These are phyloP conservation scores for Diaphora mendica DNA, from an alignment of 2,888 invertebrate genomes.

Conservation along the genomic window DNA sequence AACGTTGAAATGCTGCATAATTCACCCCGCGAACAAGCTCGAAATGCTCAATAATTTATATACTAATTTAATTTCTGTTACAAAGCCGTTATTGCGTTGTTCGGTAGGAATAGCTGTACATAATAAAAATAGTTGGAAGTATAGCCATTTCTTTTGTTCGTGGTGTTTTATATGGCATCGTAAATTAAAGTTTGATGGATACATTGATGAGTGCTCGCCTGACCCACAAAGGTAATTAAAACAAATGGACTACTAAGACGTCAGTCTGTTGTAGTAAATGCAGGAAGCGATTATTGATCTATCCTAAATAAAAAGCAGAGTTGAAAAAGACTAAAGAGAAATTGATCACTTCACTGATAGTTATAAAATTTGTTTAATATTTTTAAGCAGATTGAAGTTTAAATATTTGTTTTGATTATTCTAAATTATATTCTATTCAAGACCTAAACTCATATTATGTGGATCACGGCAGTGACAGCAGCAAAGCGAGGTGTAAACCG, in stretches of 20 bases:
- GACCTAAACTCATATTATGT: not conserved
- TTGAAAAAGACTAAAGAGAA: not conserved
- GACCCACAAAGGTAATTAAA: not conserved
- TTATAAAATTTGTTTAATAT: not conserved
- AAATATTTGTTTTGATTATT: not conserved
- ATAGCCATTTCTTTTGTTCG: constrained; percentile 3
- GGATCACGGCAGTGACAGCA: not conserved
- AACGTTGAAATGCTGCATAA: constrained; percentile 47
- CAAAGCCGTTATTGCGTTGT: constrained; percentile 45
- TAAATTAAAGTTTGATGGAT: constrained; percentile 6
- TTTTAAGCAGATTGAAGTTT: not conserved
- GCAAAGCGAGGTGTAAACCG: not conserved
- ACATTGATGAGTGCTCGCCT: not conserved
- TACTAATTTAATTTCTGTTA: constrained; percentile 64
- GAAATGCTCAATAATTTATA: constrained; percentile 61
- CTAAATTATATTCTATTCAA: no score
- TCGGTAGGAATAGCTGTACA: constrained; percentile 24
- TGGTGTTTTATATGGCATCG: not conserved
- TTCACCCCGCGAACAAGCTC: constrained; percentile 44
- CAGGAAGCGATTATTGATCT: not conserved
- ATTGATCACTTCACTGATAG: not conserved
- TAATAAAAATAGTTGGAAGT: constrained; percentile 4
- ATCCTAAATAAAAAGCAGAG: not conserved
- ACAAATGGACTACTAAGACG: not conserved
- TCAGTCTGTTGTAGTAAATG: not conserved